Conservation (phyloP, 2,888 invertebrate genomes). For the Cryptus viduatorius region DNA sequence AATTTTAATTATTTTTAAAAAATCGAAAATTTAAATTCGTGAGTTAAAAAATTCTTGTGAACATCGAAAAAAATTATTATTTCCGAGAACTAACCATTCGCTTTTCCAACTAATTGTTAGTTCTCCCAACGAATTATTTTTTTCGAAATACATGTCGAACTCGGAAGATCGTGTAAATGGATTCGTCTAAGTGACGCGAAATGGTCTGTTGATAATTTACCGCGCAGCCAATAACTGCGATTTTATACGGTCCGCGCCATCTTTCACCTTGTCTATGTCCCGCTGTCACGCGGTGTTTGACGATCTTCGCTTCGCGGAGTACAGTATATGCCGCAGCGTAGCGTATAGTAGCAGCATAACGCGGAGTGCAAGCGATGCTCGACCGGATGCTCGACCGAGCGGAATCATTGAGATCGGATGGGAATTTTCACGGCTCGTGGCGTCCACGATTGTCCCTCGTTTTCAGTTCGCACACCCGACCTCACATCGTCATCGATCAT, state of each 20-base stretch:
- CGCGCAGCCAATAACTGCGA: not conserved
- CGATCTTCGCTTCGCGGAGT: constrained; percentile 19
- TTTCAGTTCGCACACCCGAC: constrained; percentile 40
- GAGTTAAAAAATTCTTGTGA: no score
- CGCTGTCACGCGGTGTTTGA: constrained; percentile 5
- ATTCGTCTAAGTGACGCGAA: not conserved
- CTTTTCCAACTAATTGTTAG: not conserved
- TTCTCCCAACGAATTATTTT: not conserved
- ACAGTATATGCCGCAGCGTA: not conserved
- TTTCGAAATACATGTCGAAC: not conserved
- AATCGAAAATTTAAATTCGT: no score
- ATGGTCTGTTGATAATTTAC: not conserved
- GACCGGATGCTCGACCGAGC: constrained; percentile 62
- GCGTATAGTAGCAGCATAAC: not conserved
- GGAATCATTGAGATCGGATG: constrained; percentile 65
- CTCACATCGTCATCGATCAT: constrained; percentile 52
- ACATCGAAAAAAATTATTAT: no score
- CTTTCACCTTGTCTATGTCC: constrained; percentile 4
- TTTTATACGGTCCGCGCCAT: not conserved
- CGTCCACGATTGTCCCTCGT: constrained; percentile 58
- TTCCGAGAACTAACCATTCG: not conserved
- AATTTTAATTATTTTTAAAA: no score
- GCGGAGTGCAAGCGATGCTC: constrained; percentile 38
- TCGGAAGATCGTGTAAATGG: not conserved
- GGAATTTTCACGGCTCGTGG: constrained; percentile 64